These are phyloP conservation scores for Diaphora mendica DNA, from an alignment of 2,888 invertebrate genomes.

Conservation along the genomic window DNA sequence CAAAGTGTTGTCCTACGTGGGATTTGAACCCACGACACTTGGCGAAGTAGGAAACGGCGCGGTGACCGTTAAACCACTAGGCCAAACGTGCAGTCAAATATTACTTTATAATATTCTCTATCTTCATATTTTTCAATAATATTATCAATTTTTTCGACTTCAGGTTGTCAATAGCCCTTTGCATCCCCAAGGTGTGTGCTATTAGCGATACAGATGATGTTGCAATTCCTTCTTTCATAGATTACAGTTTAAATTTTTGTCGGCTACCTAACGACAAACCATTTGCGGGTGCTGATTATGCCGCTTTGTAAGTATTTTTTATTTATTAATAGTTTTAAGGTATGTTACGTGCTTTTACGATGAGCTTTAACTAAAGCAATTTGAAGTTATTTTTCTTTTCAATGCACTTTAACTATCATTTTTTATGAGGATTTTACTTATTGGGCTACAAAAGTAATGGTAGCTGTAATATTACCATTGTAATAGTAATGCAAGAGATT, in stretches of 20 bases:
- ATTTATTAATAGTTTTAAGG: background rate
- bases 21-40: too few relatives aligned
- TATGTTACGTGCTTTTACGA: background rate
- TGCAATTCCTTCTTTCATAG: conserved; percentile 52
- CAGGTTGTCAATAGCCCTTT: conserved; percentile 48
- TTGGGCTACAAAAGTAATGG: background rate
- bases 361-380: background rate
- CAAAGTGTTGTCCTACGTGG: too few relatives aligned
- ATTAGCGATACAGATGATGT: conserved; percentile 57
- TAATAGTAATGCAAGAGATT: background rate
- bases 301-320: conserved; percentile 64
- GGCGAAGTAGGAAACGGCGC: too few relatives aligned
- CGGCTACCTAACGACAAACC: conserved; percentile 71
- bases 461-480: background rate
- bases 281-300: conserved; percentile 62
- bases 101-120: background rate
- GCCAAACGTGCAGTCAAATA: too few relatives aligned
- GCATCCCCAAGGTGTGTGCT: conserved; percentile 65
- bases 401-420: too few relatives aligned
- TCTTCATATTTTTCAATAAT: conserved; percentile 34
- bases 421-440: too few relatives aligned
- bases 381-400: too few relatives aligned
- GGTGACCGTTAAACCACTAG: too few relatives aligned
- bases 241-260: conserved; percentile 62
- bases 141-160: conserved; percentile 44